phyloP scores from a whole-genome alignment of 92 coral and sea anemone genomes.

The Pocillopora grandis region DNA sequence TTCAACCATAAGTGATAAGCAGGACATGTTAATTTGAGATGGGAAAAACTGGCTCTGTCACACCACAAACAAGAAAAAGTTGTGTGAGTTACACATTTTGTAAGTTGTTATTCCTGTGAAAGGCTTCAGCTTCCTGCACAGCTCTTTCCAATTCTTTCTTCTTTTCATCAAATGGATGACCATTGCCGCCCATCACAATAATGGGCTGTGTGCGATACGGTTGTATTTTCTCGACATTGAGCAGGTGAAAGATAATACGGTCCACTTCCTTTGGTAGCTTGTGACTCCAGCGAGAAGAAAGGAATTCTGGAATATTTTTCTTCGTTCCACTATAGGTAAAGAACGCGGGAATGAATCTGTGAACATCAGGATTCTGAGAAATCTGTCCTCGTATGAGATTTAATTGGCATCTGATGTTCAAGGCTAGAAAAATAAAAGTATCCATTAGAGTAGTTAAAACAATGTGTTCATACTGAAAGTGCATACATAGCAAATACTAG shows the following conservation, averaged over 20 bases:
- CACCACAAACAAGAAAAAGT: neutral
- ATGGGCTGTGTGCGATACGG: constrained; percentile 71
- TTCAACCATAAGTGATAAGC: too few relatives aligned
- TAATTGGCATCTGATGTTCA: constrained; percentile 64
- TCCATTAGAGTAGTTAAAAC: neutral
- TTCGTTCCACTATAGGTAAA: constrained; percentile 65
- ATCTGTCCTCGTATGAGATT: constrained; percentile 76
- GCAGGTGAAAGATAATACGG: constrained; percentile 72
- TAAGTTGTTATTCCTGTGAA: constrained; percentile 33
- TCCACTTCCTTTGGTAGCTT: constrained; percentile 68
- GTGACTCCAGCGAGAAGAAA: constrained; percentile 61
- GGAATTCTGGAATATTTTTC: constrained; percentile 67
- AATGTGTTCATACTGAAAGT: neutral
- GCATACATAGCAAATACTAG: neutral
- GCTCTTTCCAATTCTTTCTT: constrained; percentile 67
- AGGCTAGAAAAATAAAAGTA: constrained; percentile 33
- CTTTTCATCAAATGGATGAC: constrained; percentile 69
- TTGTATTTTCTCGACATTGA: constrained; percentile 72
- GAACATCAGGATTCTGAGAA: constrained; percentile 63
- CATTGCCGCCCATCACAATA: constrained; percentile 74
- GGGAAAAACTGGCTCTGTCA: too few relatives aligned
- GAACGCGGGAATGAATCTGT: constrained; percentile 72
- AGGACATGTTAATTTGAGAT: too few relatives aligned
- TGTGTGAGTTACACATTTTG: neutral
- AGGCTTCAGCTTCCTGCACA: constrained; percentile 47